Percentiles rank a stretch among this genome's conserved stretches.
Conservation (phyloP, 2,797 vertebrate genomes). For the Columba guinea region DNA sequence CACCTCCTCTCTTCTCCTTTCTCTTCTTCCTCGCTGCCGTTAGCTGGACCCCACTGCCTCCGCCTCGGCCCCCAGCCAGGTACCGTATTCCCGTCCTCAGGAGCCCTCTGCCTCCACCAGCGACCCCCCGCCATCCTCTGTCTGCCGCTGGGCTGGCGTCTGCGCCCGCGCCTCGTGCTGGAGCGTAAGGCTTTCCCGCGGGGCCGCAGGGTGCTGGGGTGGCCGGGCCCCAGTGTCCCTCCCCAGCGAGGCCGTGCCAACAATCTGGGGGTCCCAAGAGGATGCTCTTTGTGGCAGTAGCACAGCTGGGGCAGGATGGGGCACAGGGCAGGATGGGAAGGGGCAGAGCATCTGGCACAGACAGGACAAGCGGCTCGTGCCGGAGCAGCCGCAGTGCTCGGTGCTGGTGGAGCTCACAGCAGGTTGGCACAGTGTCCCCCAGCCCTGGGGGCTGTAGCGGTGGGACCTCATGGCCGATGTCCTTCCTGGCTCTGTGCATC, state of each 20-base stretch:
- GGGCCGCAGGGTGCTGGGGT: not conserved
- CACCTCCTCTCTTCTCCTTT: constrained; percentile 57
- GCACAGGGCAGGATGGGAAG: not conserved
- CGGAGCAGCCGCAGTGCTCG: rapidly evolving
- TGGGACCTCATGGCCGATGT: rapidly evolving
- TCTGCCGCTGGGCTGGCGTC: constrained; percentile 82
- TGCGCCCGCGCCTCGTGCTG: constrained; percentile 86
- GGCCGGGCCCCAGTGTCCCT: not conserved
- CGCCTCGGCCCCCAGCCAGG: constrained; percentile 79
- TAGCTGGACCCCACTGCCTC: constrained; percentile 85
- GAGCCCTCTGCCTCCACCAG: constrained; percentile 66
- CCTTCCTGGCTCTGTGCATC: not conserved
- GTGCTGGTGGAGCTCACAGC: not conserved
- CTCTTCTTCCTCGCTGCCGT: constrained; percentile 72
- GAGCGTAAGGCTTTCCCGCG: constrained; percentile 84
- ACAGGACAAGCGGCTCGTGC: not conserved
- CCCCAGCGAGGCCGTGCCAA: not conserved
- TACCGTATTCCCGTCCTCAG: constrained; percentile 79
- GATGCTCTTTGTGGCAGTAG: not conserved
- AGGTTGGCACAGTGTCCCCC: not conserved
- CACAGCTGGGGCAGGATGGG: not conserved
- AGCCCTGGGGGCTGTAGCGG: not conserved
- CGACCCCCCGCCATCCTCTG: constrained; percentile 64
- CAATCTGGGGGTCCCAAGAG: not conserved
- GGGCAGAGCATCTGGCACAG: not conserved